A percentile compares a stretch with the other conserved stretches of the same genome.
These are phyloP conservation scores for Himalopsyche anomala DNA, from an alignment of 2,888 invertebrate species.

Conservation along the genomic window DNA sequence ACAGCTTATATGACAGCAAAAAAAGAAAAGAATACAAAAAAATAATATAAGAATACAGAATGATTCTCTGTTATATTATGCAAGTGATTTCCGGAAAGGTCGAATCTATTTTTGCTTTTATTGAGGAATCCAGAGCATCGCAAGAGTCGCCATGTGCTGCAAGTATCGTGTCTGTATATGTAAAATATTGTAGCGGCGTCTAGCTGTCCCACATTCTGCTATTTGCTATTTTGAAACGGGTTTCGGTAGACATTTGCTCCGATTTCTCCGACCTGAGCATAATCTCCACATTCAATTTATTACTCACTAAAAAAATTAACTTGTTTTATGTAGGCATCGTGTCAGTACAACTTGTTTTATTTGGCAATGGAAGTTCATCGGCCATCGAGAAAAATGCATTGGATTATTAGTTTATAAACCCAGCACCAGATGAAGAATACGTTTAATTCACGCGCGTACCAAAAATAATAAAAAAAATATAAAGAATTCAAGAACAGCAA, in stretches of 20 bases:
- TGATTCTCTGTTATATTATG: neutral
- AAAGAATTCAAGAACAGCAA: too few relatives aligned
- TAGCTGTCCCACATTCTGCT: conserved; percentile 21
- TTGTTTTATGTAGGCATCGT: neutral
- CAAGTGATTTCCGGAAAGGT: conserved; percentile 31
- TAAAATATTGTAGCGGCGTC: neutral
- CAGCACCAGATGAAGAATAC: too few relatives aligned
- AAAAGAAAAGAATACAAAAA: neutral
- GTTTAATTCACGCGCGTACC: too few relatives aligned
- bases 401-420: too few relatives aligned
- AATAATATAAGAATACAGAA: neutral
- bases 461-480: too few relatives aligned
- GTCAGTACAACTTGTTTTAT: too few relatives aligned
- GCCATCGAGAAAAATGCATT: too few relatives aligned
- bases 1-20: too few relatives aligned
- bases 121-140: conserved; percentile 8
- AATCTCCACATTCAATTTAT: conserved; percentile 13
- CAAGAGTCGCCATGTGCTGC: conserved; percentile 15
- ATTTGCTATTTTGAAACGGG: conserved; percentile 21
- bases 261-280: neutral
- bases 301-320: neutral
- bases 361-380: too few relatives aligned
- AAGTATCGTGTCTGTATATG: neutral
- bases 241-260: conserved; percentile 26
- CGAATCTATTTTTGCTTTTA: conserved; percentile 18